These are phyloP conservation scores for Bos javanicus DNA, from an alignment of 2,113 vertebrate species.

Conservation along the genomic window DNA sequence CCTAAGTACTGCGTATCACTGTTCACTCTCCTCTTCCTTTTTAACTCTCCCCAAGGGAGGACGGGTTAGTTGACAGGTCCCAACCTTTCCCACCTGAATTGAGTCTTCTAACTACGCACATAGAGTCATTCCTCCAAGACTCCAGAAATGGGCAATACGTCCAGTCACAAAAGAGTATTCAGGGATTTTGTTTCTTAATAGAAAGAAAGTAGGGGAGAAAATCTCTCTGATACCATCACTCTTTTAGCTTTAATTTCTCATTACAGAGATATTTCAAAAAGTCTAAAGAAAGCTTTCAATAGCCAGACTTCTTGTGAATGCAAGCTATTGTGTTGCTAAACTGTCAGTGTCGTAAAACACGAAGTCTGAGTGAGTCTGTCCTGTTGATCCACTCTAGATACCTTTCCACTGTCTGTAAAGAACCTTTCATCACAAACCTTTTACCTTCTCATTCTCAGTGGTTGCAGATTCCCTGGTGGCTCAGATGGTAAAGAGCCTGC, in stretches of 20 bases:
- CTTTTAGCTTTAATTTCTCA: slow-evolving; percentile 80
- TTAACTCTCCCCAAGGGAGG: slow-evolving; percentile 45
- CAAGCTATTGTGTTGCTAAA: slow-evolving; percentile 76
- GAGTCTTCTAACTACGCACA: slow-evolving; percentile 58
- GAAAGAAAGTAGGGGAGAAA: slow-evolving; percentile 49
- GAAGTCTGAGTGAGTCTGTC: slow-evolving; percentile 30
- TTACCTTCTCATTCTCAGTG: background rate
- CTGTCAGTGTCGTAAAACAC: slow-evolving; percentile 76
- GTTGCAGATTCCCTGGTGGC: background rate
- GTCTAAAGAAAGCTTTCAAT: slow-evolving; percentile 73
- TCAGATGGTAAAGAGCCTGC: background rate
- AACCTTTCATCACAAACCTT: slow-evolving; percentile 24
- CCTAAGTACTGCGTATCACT: background rate
- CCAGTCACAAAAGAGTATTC: slow-evolving; percentile 77
- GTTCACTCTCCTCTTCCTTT: slow-evolving; percentile 65
- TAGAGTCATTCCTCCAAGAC: slow-evolving; percentile 63
- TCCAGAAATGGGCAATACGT: slow-evolving; percentile 59
- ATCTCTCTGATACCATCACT: slow-evolving; percentile 73
- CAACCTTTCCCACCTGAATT: slow-evolving; percentile 64
- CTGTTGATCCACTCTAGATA: slow-evolving; percentile 76
- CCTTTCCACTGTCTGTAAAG: slow-evolving; percentile 33
- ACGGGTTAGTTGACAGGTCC: slow-evolving; percentile 66
- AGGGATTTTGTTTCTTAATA: slow-evolving; percentile 79
- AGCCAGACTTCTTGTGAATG: slow-evolving; percentile 74
- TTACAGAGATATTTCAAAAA: slow-evolving; percentile 73